Evolutionary conservation across 2,888 invertebrate species (phyloP).

Genomic region (Chrysolina haemoptera): DNA sequence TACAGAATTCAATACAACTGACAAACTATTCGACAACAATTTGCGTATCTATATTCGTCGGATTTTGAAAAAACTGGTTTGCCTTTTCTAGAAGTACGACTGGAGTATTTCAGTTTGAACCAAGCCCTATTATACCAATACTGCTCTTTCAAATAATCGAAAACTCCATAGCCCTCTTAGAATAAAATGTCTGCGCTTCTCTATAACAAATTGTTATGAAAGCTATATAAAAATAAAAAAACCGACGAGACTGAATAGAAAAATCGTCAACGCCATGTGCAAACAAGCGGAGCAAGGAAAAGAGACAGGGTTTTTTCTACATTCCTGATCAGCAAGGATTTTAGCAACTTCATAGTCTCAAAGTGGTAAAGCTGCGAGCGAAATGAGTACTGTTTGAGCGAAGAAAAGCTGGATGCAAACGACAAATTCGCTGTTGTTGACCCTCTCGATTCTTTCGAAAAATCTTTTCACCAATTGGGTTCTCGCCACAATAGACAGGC

Average conservation of each 20-base stretch:
- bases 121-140: slow-evolving; percentile 49
- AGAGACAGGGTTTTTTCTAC: slow-evolving; percentile 57
- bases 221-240: slow-evolving; percentile 50
- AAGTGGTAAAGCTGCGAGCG: slow-evolving; percentile 57
- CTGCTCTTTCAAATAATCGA: slow-evolving; percentile 52
- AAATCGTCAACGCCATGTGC: slow-evolving; percentile 46
- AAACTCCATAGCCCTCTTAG: slow-evolving; percentile 48
- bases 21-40: slow-evolving; percentile 41
- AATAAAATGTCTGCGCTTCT: slow-evolving; percentile 54
- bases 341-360: slow-evolving; percentile 61
- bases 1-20: slow-evolving; percentile 21
- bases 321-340: slow-evolving; percentile 58
- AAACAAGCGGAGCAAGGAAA: slow-evolving; percentile 50
- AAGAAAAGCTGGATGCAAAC: no score
- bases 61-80: slow-evolving; percentile 50
- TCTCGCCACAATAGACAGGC: slow-evolving; percentile 47
- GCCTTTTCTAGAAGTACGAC: slow-evolving; percentile 23
- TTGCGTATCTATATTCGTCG: slow-evolving; percentile 54
- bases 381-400: slow-evolving; percentile 53
- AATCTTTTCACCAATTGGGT: slow-evolving; percentile 47
- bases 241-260: slow-evolving; percentile 43
- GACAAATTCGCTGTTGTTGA: slow-evolving; percentile 59
- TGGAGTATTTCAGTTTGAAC: slow-evolving; percentile 41
- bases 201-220: slow-evolving; percentile 54
- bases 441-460: slow-evolving; percentile 48